phyloP scores from a whole-genome alignment of 2,113 vertebrate species.

The Lagopus muta region DNA sequence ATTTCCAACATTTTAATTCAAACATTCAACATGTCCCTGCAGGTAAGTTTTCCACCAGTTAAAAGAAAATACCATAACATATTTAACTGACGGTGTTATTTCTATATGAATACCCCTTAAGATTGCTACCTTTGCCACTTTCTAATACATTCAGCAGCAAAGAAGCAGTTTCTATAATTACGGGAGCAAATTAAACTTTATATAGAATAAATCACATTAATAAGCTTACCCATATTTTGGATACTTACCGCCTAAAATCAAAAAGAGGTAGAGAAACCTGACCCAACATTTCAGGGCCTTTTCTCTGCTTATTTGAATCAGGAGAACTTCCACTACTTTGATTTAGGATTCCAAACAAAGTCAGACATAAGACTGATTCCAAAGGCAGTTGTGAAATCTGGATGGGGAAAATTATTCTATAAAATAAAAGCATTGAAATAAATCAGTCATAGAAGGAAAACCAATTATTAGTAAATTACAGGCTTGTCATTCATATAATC shows the following conservation, averaged over 20 bases:
- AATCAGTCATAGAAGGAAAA: conserved; percentile 33
- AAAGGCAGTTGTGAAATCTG: conserved; percentile 93
- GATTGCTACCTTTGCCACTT: not conserved
- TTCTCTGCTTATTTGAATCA: conserved; percentile 95
- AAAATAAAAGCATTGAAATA: conserved; percentile 46
- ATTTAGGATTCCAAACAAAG: conserved; percentile 91
- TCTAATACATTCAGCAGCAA: not conserved
- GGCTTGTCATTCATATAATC: not conserved
- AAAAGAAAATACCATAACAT: not conserved
- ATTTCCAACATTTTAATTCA: not conserved
- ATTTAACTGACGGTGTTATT: not conserved
- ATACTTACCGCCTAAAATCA: conserved; percentile 90
- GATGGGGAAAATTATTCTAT: conserved; percentile 95
- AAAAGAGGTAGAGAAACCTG: conserved; percentile 93
- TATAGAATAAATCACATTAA: not conserved
- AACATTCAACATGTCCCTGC: not conserved
- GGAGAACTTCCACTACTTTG: conserved; percentile 91
- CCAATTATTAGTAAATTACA: conserved; percentile 13
- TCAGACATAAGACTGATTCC: conserved; percentile 90
- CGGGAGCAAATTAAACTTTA: not conserved
- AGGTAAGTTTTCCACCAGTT: not conserved
- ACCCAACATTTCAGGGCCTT: conserved; percentile 90
- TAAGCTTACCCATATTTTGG: not conserved
- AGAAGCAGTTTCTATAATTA: not conserved
- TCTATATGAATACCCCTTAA: not conserved